A percentile compares a stretch with the other conserved stretches of the same genome.
phyloP scores from a whole-genome alignment of 2,113 vertebrate species.

The Oreotrochilus melanogaster region DNA sequence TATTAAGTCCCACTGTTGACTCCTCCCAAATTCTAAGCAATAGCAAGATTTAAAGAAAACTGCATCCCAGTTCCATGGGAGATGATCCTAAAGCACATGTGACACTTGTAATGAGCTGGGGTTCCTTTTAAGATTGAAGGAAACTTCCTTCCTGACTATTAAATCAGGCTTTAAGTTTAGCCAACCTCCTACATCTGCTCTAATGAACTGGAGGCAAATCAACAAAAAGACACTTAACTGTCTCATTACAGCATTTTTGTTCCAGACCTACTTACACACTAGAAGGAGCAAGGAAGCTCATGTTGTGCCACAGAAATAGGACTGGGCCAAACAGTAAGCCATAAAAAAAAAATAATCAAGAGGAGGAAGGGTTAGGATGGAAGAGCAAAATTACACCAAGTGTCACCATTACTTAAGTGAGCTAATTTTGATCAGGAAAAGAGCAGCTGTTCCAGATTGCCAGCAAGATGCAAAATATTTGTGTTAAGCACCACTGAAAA shows the following conservation, averaged over 20 bases:
- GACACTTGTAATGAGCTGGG: not conserved
- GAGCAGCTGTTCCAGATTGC: conserved; percentile 20
- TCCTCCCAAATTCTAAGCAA: not conserved
- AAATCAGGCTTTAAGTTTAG: conserved; percentile 34
- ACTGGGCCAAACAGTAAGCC: not conserved
- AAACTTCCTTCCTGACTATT: conserved; percentile 62
- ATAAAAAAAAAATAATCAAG: not conserved
- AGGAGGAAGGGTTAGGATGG: not conserved
- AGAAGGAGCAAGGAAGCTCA: not conserved
- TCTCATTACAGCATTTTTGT: not conserved
- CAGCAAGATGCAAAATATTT: not conserved
- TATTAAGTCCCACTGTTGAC: not conserved
- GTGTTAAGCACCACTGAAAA: not conserved
- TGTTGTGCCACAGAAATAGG: not conserved
- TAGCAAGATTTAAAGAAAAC: not conserved
- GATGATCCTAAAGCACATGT: not conserved
- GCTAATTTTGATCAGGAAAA: not conserved
- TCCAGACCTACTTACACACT: not conserved
- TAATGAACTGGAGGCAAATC: conserved; percentile 56
- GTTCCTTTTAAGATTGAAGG: conserved; percentile 14
- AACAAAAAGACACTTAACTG: not conserved
- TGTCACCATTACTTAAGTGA: not conserved
- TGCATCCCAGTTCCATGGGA: not conserved
- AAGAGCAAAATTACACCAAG: not conserved
- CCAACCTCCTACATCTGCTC: conserved; percentile 35